These are phyloP conservation scores for Heteronetta atricapilla DNA, from an alignment of 2,113 vertebrate species.

Conservation along the genomic window DNA sequence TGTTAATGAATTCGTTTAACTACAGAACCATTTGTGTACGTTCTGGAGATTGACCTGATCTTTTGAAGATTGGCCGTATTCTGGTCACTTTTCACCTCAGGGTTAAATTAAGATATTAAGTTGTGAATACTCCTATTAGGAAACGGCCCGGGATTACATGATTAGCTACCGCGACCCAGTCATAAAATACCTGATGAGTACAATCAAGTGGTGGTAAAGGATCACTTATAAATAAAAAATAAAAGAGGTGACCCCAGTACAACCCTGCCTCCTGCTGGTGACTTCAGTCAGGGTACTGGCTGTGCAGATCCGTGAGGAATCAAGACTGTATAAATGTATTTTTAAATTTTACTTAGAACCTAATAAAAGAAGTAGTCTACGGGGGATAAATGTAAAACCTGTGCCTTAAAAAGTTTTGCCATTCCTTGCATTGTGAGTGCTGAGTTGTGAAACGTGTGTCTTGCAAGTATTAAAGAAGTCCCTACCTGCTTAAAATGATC, in stretches of 20 bases:
- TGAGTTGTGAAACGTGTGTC: accelerated
- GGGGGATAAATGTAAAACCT: not conserved
- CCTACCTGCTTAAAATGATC: not conserved
- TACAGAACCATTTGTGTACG: not conserved
- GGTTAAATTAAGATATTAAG: not conserved
- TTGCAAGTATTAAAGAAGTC: not conserved
- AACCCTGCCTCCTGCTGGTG: not conserved
- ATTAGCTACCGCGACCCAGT: not conserved
- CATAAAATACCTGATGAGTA: not conserved
- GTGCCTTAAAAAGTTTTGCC: not conserved
- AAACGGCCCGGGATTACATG: not conserved
- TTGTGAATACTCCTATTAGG: not conserved
- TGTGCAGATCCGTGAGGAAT: not conserved
- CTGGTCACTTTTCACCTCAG: not conserved
- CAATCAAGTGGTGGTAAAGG: not conserved
- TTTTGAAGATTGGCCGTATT: not conserved
- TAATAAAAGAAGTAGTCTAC: not conserved
- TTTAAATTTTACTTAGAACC: not conserved
- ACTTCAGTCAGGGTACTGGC: not conserved
- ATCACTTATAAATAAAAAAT: not conserved
- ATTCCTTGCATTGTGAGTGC: not conserved
- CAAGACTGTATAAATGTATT: not conserved
- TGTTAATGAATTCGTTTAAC: not conserved
- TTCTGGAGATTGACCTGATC: not conserved
- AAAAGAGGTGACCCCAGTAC: not conserved